Base-by-base conservation (phyloP, 2,113 vertebrate genomes). In the Xenopus borealis region DNA sequence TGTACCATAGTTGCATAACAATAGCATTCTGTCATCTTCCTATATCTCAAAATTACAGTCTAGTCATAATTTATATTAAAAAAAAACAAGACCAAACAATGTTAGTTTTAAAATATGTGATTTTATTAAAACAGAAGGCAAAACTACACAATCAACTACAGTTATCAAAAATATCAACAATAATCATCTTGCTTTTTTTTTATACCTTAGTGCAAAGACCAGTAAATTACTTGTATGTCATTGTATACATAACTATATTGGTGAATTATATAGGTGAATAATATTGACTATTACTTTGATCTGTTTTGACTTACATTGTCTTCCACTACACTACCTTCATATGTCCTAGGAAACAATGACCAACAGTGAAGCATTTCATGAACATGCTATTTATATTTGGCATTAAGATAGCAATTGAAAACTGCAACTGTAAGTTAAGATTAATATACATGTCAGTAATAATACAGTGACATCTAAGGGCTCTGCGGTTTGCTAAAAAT, bases 381-480 rank as follows among this genome's bases (percentile, higher is more conserved):
- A 59, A 19, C 18, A 4, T 59, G 19, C 20, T 27, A 27, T 27
- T 27, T 27, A 27, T 27, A 27, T 27, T 27, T 27, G 23, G 55
- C 55, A 58, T 19, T 18, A 58, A 58, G 16, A 58, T 16, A 19
- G 55, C 62, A 12, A 18, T 7, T n/a, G 9, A 66, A n/a, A 68
- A 68, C 17, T 12, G 27, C 19, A 59, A 23, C 30, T 20, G 58
- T 45, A 66, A 74, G 66, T 59, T 74, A 20, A 73, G n/a, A 46
- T 75, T 18, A 69, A 75, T 69, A 69, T 75, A 75, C 73, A 75
- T 9, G 27, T 62, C 44, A 14, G 30, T 75, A 53, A 20, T 62
- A 50, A 50, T 75, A 63, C 45, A 69, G 8, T 53, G 7, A 30
- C 47, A 50, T 23, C 53, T 19, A 61, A 33, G 57, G 58, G 18